Base-by-base conservation (phyloP, 1,140 invertebrate species). In the Telenomus remus region DNA sequence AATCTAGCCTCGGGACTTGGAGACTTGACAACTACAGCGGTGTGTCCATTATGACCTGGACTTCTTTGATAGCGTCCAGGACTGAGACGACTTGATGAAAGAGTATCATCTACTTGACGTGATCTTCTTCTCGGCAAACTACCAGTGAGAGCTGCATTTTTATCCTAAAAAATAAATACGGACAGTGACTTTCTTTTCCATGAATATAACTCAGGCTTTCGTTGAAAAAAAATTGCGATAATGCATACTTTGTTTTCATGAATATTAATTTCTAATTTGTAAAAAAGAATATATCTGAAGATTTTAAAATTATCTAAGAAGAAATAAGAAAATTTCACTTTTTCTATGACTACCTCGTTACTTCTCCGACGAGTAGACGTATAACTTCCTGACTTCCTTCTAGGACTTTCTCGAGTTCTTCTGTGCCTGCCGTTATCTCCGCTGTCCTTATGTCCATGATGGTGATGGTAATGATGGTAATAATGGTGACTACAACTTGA, bases 41-140 rank as follows among this genome's bases (percentile, higher is more conserved):
- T 81, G 34, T 82, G 81, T 0, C 82, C 83, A 63, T 85, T 86
- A 46, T 85, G 83, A 3, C 85, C 85, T 11, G 84, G 81, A 79
- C 84, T 87, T 9, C 82, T 80, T 49, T 82, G 81, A 64, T 86
- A 86, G 37, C 85, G 81, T 33, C 79, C 85, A 0, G 85, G 85
- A 73, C 86, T 88, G 49, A 88, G 53, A 35, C 84, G 66, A 60
- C 80, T 84, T 7, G 81, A 82, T 19, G 80, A 81, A 3, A 27
- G 6, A 63, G 81, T 84, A 12, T 89, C 87, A 13, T 91, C 90
- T 72, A 90, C 88, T 0, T 89, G 89, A 71, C 90, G 89, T n/a
- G 91, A 91, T 82, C 91, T 91, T 83, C 91, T 89, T 76, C 92
- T 85, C 2, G 91, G 91, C 37, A 93, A 83, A 76, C 91, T 92